Evolutionary conservation across 2,113 vertebrate genomes (phyloP).

Genomic region (Cyprinodon brontotheroides): DNA sequence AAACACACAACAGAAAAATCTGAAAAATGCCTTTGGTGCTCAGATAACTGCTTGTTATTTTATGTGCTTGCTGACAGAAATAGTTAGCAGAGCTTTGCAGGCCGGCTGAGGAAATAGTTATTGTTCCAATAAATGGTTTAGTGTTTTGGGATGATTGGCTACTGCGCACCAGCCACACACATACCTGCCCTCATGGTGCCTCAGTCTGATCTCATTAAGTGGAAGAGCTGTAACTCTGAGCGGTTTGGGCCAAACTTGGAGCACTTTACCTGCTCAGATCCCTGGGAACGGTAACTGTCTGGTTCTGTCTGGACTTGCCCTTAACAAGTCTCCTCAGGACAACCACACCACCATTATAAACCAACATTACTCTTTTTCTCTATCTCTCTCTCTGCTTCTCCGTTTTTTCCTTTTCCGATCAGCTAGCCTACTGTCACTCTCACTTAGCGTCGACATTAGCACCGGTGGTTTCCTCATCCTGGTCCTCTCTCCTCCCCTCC

Average conservation of each 20-base stretch:
- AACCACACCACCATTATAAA: constrained; percentile 67
- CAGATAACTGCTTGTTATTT: constrained; percentile 24
- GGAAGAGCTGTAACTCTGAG: constrained; percentile 65
- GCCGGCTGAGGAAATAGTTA: constrained; percentile 39
- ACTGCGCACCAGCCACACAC: constrained; percentile 27
- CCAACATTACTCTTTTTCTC: constrained; percentile 49
- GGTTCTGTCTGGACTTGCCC: constrained; percentile 62
- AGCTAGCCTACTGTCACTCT: constrained; percentile 90
- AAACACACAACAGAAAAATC: constrained; percentile 19
- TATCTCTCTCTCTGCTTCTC: constrained; percentile 51
- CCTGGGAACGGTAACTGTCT: constrained; percentile 65
- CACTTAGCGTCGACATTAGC: constrained; percentile 96
- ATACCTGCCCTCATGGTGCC: constrained; percentile 36
- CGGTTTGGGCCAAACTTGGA: constrained; percentile 74
- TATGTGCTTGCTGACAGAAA: constrained; percentile 12
- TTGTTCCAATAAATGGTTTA: constrained; percentile 52
- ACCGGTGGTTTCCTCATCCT: constrained; percentile 82
- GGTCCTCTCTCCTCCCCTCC: constrained; percentile 57
- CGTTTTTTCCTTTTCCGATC: constrained; percentile 53
- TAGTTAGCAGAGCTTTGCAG: constrained; percentile 37
- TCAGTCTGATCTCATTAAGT: constrained; percentile 66
- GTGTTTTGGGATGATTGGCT: constrained; percentile 52
- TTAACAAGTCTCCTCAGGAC: constrained; percentile 80
- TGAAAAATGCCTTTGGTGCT: constrained; percentile 42
- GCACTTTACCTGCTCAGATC: constrained; percentile 72